Conservation (phyloP, 2,888 invertebrate genomes). For the Spodoptera picta region DNA sequence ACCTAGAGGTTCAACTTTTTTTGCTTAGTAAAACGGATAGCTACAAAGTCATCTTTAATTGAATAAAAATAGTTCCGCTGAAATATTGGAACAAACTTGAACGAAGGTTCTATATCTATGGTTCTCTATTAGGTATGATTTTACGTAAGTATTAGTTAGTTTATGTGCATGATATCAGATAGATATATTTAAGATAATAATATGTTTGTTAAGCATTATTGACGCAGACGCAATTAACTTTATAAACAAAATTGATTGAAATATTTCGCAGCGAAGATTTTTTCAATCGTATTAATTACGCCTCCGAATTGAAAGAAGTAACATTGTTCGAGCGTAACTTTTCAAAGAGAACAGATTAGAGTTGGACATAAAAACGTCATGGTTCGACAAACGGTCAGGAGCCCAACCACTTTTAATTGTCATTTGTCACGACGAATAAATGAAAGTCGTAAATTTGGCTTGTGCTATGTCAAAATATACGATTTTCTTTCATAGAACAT, state of each 20-base stretch:
- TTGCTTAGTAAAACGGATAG: conserved; percentile 48
- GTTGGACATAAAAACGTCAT: conserved; percentile 57
- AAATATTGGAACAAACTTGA: conserved; percentile 8
- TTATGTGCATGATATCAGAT: background rate
- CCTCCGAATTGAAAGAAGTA: conserved; percentile 37
- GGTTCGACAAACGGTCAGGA: conserved; percentile 46
- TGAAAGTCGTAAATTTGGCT: conserved; percentile 80
- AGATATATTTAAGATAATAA: too few relatives aligned
- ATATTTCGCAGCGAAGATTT: conserved; percentile 11
- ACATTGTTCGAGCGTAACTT: conserved; percentile 46
- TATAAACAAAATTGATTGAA: conserved; percentile 27
- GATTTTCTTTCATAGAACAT: conserved; percentile 82
- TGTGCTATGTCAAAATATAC: conserved; percentile 81
- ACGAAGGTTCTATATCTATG: background rate
- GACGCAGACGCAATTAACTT: conserved; percentile 10
- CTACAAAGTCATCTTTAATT: conserved; percentile 11
- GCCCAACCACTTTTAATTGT: conserved; percentile 76
- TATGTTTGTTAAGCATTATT: conserved; percentile 8
- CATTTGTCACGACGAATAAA: conserved; percentile 77
- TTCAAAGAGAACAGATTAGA: conserved; percentile 55
- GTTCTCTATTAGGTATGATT: background rate
- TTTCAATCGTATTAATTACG: conserved; percentile 28
- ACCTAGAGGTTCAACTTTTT: conserved; percentile 41
- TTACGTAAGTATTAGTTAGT: too few relatives aligned
- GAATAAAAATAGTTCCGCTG: conserved; percentile 15